A percentile compares a stretch with the other conserved stretches of the same genome.
phyloP scores from a whole-genome alignment of 2,888 invertebrate genomes.

The Drosophila koepferae region DNA sequence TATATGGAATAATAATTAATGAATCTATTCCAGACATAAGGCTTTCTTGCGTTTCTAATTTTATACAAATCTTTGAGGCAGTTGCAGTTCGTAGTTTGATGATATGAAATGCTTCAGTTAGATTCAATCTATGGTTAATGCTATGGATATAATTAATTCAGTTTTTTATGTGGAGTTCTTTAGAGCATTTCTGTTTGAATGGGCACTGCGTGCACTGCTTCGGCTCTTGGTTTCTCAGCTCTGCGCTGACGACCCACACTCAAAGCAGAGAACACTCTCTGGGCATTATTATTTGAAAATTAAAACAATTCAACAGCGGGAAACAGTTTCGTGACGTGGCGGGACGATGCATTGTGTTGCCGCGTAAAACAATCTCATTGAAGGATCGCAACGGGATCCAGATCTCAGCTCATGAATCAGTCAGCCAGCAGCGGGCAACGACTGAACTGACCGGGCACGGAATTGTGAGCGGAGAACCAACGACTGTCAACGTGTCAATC shows the following conservation, averaged over 20 bases:
- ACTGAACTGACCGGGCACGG: constrained; percentile 44
- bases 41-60: too few relatives aligned
- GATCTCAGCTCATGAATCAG: constrained; percentile 31
- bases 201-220: constrained; percentile 8
- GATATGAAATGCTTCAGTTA: background rate
- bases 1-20: background rate
- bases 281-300: constrained; percentile 30
- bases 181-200: constrained; percentile 13
- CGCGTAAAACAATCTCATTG: constrained; percentile 69
- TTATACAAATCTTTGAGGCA: background rate
- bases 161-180: background rate
- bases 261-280: background rate
- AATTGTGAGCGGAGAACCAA: constrained; percentile 29
- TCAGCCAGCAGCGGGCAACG: constrained; percentile 4
- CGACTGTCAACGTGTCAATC: constrained; percentile 83
- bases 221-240: background rate
- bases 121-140: background rate
- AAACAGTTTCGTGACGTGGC: constrained; percentile 20
- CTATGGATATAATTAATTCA: constrained; percentile 4
- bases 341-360: constrained; percentile 26
- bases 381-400: constrained; percentile 76
- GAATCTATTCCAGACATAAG: too few relatives aligned
- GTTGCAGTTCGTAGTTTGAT: background rate
- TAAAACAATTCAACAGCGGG: constrained; percentile 67
- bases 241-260: constrained; percentile 8